Percentiles rank a stretch among this genome's conserved stretches.
phyloP scores from a whole-genome alignment of 2,888 invertebrate genomes.

The Diarsia rubi region DNA sequence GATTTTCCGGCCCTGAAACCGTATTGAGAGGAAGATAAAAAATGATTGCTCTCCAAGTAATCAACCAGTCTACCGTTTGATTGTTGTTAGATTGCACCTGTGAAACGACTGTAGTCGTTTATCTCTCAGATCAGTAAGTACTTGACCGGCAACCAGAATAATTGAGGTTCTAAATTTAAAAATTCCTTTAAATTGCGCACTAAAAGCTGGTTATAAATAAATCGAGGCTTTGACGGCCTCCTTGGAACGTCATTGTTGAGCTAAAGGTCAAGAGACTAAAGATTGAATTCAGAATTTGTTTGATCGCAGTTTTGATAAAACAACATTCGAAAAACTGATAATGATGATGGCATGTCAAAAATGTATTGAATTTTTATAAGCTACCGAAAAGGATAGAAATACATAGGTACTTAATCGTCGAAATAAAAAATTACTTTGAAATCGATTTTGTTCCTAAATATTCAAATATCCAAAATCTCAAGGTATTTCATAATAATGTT shows the following conservation, averaged over 20 bases:
- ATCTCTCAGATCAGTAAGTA: slow-evolving; percentile 41
- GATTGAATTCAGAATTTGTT: slow-evolving; percentile 22
- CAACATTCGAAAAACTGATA: not conserved
- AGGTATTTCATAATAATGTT: not conserved
- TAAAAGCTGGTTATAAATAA: slow-evolving; percentile 67
- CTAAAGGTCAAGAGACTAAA: slow-evolving; percentile 42
- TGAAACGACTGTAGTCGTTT: not conserved
- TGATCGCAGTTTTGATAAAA: not conserved
- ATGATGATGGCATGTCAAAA: not conserved
- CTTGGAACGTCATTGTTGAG: slow-evolving; percentile 53
- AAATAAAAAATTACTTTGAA: not conserved
- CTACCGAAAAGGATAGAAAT: not conserved
- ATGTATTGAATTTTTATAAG: not conserved
- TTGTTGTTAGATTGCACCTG: not conserved
- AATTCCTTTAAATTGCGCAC: slow-evolving; percentile 60
- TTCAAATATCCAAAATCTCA: not conserved
- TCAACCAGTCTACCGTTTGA: too few relatives aligned
- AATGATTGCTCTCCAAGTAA: too few relatives aligned
- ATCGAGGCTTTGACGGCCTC: slow-evolving; percentile 48
- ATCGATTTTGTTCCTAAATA: too few relatives aligned
- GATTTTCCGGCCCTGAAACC: too few relatives aligned
- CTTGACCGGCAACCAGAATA: slow-evolving; percentile 67
- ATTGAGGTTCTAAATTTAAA: slow-evolving; percentile 69
- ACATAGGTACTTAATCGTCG: not conserved
- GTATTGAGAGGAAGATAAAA: too few relatives aligned